A percentile compares a stretch with the other conserved stretches of the same genome.
Evolutionary conservation across 1,140 invertebrate species (phyloP).

Genomic region (Drosophila rhopaloa): DNA sequence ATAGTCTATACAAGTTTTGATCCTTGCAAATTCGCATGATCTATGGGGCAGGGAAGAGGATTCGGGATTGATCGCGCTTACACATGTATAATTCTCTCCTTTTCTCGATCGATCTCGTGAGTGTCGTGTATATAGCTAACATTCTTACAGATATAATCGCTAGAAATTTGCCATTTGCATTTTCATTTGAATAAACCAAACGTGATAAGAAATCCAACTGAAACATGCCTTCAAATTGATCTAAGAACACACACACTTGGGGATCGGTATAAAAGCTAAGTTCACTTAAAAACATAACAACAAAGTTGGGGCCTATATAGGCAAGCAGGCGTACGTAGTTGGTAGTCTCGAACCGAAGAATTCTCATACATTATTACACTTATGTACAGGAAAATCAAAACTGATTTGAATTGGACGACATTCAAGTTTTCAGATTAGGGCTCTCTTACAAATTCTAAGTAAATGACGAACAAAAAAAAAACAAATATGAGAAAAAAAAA

Average conservation of each 20-base stretch:
- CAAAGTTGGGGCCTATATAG: conserved; percentile 40
- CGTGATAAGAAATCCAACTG: neutral
- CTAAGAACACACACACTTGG: conserved; percentile 12
- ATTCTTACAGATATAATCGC: conserved; percentile 19
- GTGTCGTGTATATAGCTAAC: conserved; percentile 16
- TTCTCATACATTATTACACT: conserved; percentile 18
- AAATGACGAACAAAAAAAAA: neutral
- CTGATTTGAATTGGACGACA: conserved; percentile 52
- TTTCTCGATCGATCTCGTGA: neutral
- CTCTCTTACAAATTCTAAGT: conserved; percentile 11
- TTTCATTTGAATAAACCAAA: neutral
- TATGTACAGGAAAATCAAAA: conserved; percentile 54
- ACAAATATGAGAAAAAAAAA: conserved; percentile 3
- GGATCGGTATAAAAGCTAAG: conserved; percentile 43
- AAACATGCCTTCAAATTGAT: conserved; percentile 16
- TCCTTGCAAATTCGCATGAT: conserved; percentile 34
- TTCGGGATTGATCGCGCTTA: conserved; percentile 29
- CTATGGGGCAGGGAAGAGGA: conserved; percentile 9
- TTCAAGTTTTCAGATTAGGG: conserved; percentile 32
- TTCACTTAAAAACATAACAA: conserved; percentile 76
- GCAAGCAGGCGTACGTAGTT: conserved; percentile 6
- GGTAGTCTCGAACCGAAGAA: conserved; percentile 10
- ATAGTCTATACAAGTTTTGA: conserved; percentile 43
- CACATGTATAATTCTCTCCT: conserved; percentile 28
- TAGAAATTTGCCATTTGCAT: conserved; percentile 14